These are phyloP conservation scores for Erebia palarica DNA, from an alignment of 2,888 invertebrate genomes.

Conservation along the genomic window DNA sequence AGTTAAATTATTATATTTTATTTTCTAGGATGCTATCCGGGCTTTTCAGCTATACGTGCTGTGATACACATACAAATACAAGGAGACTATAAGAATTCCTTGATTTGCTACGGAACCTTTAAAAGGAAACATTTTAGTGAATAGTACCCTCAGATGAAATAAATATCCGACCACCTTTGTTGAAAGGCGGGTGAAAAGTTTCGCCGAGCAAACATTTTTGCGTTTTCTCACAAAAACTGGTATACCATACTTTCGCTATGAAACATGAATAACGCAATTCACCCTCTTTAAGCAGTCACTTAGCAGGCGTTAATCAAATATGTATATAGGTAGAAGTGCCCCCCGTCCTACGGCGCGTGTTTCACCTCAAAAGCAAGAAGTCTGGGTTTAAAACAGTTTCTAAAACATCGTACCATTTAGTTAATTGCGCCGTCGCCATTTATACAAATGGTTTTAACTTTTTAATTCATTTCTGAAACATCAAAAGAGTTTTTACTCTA, in stretches of 20 bases:
- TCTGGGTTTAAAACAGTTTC: conserved; percentile 46
- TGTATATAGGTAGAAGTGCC: conserved; percentile 29
- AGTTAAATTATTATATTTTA: too few relatives aligned
- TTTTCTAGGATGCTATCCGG: too few relatives aligned
- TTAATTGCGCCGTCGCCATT: conserved; percentile 49
- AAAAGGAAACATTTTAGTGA: not conserved
- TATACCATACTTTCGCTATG: conserved; percentile 20
- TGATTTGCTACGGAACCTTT: not conserved
- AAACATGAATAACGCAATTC: conserved; percentile 33
- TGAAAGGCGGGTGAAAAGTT: conserved; percentile 11
- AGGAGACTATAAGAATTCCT: not conserved
- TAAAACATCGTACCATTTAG: conserved; percentile 38
- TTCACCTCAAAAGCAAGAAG: conserved; percentile 37
- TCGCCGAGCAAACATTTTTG: conserved; percentile 22
- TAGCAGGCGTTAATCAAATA: conserved; percentile 43
- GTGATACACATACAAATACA: too few relatives aligned
- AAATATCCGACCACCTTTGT: conserved; percentile 14
- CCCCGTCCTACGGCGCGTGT: conserved; percentile 12
- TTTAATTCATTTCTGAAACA: conserved; percentile 62
- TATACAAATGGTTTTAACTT: conserved; percentile 55
- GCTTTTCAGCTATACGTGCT: too few relatives aligned
- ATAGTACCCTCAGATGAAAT: conserved; percentile 3
- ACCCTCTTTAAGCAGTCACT: conserved; percentile 38
- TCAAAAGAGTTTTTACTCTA: conserved; percentile 51
- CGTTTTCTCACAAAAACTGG: conserved; percentile 24